Percentiles rank a stretch among this genome's conserved stretches.
Evolutionary conservation across 2,113 vertebrate species (phyloP).

Genomic region (Ciconia boyciana): DNA sequence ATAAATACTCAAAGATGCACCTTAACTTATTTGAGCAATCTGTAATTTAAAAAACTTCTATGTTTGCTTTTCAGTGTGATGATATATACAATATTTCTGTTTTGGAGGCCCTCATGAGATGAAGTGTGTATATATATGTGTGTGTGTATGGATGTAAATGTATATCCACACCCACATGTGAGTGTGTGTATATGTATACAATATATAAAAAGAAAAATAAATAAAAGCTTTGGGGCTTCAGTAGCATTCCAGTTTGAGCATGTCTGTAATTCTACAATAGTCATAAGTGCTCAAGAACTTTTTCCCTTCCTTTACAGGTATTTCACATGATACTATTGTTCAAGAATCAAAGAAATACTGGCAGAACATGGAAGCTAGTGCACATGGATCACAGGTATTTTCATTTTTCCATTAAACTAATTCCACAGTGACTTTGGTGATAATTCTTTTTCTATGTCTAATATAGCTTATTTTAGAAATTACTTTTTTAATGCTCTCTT

Average conservation of each 20-base stretch:
- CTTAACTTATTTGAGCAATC: not conserved
- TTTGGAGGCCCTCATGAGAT: not conserved
- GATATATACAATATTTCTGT: not conserved
- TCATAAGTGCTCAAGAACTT: not conserved
- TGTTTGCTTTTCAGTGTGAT: not conserved
- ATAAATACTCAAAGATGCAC: not conserved
- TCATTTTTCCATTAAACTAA: not conserved
- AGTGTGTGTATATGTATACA: not conserved
- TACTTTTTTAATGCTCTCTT: not conserved
- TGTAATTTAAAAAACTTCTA: not conserved
- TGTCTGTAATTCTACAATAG: not conserved
- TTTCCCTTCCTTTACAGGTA: conserved; percentile 72
- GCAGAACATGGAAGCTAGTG: conserved; percentile 75
- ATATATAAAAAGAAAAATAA: not conserved
- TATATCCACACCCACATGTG: not conserved
- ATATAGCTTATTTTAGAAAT: not conserved
- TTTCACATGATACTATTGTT: conserved; percentile 87
- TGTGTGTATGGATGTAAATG: not conserved
- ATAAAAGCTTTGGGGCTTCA: not conserved
- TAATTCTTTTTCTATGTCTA: not conserved
- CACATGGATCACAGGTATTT: conserved; percentile 83
- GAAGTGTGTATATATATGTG: not conserved
- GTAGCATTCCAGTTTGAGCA: not conserved
- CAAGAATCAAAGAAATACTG: conserved; percentile 90
- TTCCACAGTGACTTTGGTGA: not conserved